These are phyloP conservation scores for Mellilla xanthometata DNA, from an alignment of 2,888 invertebrate species.

Conservation along the genomic window DNA sequence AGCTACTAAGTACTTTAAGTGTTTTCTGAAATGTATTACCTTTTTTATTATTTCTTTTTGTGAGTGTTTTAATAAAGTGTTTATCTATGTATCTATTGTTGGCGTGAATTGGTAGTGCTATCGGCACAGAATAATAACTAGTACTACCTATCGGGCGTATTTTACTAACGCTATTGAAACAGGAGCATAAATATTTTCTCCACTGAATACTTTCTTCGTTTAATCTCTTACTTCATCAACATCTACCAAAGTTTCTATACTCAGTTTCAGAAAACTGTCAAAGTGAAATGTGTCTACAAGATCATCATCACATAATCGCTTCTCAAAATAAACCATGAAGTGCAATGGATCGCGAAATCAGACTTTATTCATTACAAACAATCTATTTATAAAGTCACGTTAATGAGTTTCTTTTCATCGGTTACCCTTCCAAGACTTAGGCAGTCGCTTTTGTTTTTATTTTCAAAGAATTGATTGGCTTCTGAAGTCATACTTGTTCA, in stretches of 20 bases:
- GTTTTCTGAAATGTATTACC: no score
- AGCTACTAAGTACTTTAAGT: no score
- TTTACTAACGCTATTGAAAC: no score
- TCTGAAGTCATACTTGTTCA: conserved; percentile 6
- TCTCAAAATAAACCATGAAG: conserved; percentile 4
- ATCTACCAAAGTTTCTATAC: not conserved
- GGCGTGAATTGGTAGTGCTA: no score
- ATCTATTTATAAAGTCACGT: conserved; percentile 3
- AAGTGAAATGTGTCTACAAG: not conserved
- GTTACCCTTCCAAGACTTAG: not conserved
- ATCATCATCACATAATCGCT: not conserved
- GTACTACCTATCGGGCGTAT: no score
- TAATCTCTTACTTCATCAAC: no score
- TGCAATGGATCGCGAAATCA: conserved; percentile 14
- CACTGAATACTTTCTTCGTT: no score
- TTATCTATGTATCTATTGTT: no score
- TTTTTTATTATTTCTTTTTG: no score
- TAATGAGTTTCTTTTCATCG: conserved; percentile 10
- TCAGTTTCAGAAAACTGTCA: not conserved
- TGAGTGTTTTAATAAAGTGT: no score
- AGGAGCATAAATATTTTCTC: no score
- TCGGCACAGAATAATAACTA: no score
- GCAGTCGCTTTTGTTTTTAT: conserved; percentile 9
- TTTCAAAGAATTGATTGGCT: conserved; percentile 3
- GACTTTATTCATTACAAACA: not conserved